Evolutionary conservation across 2,888 invertebrate genomes (phyloP).

Genomic region (Melanophora roralis): DNA sequence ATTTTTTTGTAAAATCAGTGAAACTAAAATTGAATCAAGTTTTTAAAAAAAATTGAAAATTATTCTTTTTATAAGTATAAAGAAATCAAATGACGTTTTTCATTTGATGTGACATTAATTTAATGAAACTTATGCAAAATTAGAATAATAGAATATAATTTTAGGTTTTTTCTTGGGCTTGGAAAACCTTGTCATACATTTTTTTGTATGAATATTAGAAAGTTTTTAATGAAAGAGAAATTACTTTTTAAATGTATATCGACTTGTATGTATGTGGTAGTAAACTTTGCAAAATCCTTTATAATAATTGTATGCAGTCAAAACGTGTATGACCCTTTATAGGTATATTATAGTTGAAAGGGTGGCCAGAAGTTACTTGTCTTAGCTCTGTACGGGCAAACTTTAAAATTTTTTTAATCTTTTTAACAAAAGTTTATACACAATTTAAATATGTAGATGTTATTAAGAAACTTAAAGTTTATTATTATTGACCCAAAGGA

Average conservation of each 20-base stretch:
- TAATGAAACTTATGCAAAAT: conserved; percentile 45
- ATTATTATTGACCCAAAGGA: too few relatives aligned
- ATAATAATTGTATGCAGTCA: neutral
- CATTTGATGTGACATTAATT: conserved; percentile 52
- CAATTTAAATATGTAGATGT: too few relatives aligned
- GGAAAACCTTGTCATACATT: conserved; percentile 43
- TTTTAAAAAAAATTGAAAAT: neutral
- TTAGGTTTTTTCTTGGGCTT: conserved; percentile 21
- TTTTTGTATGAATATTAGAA: neutral
- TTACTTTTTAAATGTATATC: too few relatives aligned
- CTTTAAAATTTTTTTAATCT: too few relatives aligned
- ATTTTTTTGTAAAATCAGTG: conserved; percentile 39
- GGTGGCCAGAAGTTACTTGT: too few relatives aligned
- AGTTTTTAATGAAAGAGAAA: conserved; percentile 33
- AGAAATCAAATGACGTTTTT: conserved; percentile 40
- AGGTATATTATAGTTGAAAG: neutral
- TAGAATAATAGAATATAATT: conserved; percentile 36
- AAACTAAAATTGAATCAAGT: conserved; percentile 40
- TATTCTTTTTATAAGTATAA: neutral
- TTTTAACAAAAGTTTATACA: too few relatives aligned
- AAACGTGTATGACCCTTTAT: conserved; percentile 35
- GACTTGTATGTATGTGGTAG: conserved; percentile 11
- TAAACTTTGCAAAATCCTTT: neutral
- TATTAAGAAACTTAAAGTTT: too few relatives aligned
- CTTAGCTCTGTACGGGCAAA: too few relatives aligned